A percentile compares a stretch with the other conserved stretches of the same genome.
These are phyloP conservation scores for Allygus modestus DNA, from an alignment of 2,888 invertebrate species.

Conservation along the genomic window DNA sequence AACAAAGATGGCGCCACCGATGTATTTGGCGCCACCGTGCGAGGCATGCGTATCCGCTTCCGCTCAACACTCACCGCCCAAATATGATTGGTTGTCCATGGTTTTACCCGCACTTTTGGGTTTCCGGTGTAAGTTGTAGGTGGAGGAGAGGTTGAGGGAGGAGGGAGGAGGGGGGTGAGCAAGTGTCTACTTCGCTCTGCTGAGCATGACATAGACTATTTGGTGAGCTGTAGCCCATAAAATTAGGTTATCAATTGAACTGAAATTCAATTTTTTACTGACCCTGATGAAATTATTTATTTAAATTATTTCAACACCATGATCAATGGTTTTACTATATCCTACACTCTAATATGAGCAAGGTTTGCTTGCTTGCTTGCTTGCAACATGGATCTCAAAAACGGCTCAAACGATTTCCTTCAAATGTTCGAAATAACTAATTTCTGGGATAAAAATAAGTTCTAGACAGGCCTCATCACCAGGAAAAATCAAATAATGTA, in stretches of 20 bases:
- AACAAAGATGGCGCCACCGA: constrained; percentile 10
- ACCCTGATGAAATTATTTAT: no score
- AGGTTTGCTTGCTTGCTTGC: no score
- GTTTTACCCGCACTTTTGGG: constrained; percentile 29
- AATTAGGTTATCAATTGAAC: background rate
- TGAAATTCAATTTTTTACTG: no score
- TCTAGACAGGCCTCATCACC: no score
- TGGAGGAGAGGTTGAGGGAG: background rate
- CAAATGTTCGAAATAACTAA: no score
- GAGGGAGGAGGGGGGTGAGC: background rate
- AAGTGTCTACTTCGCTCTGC: background rate
- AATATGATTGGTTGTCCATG: background rate
- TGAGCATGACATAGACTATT: background rate
- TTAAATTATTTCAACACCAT: no score
- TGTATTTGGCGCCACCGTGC: constrained; percentile 11
- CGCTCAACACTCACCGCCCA: constrained; percentile 6
- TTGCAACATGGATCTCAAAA: no score
- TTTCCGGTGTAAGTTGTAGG: background rate
- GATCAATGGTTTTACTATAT: no score
- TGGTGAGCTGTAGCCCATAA: background rate
- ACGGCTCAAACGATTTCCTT: no score
- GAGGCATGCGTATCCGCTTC: background rate
- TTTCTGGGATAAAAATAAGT: no score
- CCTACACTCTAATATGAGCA: no score
- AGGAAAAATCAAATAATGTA: no score